Evolutionary conservation across 1,140 invertebrate species (phyloP), one percentile per base, ranked within the genome.

Genomic region (Adoxophyes honmai): DNA sequence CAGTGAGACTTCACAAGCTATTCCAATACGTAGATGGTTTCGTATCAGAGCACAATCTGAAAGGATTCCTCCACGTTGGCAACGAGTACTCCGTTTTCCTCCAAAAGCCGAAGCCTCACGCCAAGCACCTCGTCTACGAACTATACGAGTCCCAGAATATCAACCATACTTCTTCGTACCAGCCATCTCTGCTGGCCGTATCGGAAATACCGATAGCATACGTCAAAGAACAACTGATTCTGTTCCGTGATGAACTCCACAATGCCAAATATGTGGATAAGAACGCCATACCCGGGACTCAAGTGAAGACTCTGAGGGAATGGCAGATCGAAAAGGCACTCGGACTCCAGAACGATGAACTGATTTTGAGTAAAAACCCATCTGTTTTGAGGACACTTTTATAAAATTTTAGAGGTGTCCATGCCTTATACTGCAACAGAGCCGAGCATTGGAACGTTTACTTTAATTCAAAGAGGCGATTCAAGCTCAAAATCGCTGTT

Each of bases 271-370:
- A 86, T 60, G 61, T 73, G 4, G 72, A 85, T 52, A 54, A 68
- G 13, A 76, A 79, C 39, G 38, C 70, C 3, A 67, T 87, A 9
- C 84, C 84, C 1, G 84, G 84, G 4, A 81, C 81, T 4, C 55
- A 65, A 54, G 73, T 86, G 15, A 68, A 73, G 54, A 84, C 81
- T 1, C 52, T 87, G 18, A 68, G 81, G 16, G 84, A 87, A 59
- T 87, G 84, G 84, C 84, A 86, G 44, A 82, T 87, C 68, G 64
- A 75, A 6, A 64, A 66, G 28, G 75, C 77, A 0, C 54, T 86
- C 7, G 66, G 60, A 6, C 60, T 63, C 4, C 52, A 59, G 13
- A 57, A 4, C 44, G 42, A 18, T 35, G 55, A 3, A n/a, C 58
- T 16, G 13, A 55, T 42, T 39, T 75, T 33, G 56, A 64, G 11